Conservation (phyloP, 64 coral and sea anemone genomes). For the Pachyseris speciosa region DNA sequence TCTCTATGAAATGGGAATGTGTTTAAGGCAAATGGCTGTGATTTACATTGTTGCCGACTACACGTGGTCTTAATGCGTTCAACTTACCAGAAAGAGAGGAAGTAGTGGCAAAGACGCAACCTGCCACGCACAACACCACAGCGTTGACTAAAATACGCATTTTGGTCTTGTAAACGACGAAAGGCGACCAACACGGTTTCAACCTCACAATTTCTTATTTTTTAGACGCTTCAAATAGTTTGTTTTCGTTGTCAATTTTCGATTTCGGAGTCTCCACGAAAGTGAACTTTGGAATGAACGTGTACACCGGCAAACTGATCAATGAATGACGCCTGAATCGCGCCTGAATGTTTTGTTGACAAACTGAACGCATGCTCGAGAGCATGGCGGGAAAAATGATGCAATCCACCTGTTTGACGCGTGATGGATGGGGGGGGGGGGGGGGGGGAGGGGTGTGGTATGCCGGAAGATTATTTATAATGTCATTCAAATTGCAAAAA, state of each 20-base stretch:
- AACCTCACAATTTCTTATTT: not conserved
- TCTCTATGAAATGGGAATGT: not conserved
- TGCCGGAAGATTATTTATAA: no score
- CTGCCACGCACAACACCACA: not conserved
- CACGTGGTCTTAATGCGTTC: not conserved
- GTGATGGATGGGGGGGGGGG: not conserved
- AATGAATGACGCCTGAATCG: constrained; percentile 46
- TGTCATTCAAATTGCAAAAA: no score
- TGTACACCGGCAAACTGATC: not conserved
- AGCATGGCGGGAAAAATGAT: constrained; percentile 25
- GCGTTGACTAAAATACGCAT: not conserved
- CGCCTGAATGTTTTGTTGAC: constrained; percentile 9
- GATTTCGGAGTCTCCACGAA: not conserved
- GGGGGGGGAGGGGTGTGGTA: not conserved
- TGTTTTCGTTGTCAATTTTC: not conserved
- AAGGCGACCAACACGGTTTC: not conserved
- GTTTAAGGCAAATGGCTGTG: not conserved
- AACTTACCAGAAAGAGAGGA: not conserved
- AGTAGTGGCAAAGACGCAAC: not conserved
- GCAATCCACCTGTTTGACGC: constrained; percentile 1
- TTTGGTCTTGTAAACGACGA: not conserved
- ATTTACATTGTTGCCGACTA: not conserved
- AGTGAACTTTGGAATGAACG: not conserved
- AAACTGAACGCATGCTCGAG: constrained; percentile 2
- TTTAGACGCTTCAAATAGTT: not conserved